Evolutionary conservation across 2,113 vertebrate species (phyloP).

Genomic region (Mellivora capensis): DNA sequence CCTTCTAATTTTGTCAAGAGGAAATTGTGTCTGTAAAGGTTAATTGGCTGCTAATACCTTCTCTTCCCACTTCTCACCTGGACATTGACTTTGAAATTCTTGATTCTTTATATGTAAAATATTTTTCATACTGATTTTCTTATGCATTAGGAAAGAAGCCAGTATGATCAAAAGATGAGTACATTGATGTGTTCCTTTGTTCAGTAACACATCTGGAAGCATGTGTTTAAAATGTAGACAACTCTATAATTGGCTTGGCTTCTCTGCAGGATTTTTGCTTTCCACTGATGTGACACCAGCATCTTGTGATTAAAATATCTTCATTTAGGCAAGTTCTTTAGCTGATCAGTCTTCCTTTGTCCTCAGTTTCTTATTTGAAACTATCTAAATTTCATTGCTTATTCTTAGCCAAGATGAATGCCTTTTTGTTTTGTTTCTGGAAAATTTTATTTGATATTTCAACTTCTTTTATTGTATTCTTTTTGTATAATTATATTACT

Average conservation of each 20-base stretch:
- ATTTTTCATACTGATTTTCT: slow-evolving; percentile 36
- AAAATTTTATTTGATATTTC: background rate
- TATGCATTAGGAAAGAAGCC: slow-evolving; percentile 53
- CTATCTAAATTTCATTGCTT: background rate
- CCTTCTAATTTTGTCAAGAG: slow-evolving; percentile 66
- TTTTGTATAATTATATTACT: background rate
- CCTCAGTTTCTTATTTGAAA: background rate
- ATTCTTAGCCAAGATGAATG: background rate
- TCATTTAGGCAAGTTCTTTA: background rate
- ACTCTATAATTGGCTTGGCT: background rate
- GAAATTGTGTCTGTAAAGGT: slow-evolving; percentile 70
- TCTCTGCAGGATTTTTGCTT: background rate
- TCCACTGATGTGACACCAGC: background rate
- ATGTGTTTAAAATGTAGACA: background rate
- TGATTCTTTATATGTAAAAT: slow-evolving; percentile 66
- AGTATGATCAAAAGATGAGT: slow-evolving; percentile 67
- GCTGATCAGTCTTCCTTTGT: background rate
- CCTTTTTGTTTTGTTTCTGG: background rate
- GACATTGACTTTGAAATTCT: slow-evolving; percentile 72
- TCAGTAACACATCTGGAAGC: slow-evolving; percentile 32
- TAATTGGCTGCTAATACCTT: slow-evolving; percentile 80
- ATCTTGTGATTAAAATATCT: background rate
- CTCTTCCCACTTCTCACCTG: slow-evolving; percentile 77
- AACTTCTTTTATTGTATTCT: background rate
- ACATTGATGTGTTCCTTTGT: slow-evolving; percentile 53